These are phyloP conservation scores for Chrysaora quinquecirrha DNA, from an alignment of 30 jellyfish, hydroid and myxozoan genomes.

Conservation along the genomic window DNA sequence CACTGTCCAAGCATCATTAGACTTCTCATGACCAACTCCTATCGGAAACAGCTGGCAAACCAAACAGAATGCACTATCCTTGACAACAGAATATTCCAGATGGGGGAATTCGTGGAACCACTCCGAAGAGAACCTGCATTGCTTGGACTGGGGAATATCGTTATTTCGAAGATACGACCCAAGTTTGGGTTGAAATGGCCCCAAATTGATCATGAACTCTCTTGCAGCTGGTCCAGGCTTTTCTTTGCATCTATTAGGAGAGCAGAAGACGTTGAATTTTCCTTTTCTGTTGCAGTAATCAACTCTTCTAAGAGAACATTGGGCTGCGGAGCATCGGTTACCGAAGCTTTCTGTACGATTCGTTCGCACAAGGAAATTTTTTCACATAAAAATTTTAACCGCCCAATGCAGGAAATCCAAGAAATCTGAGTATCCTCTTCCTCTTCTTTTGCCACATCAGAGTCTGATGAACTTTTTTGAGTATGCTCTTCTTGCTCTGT, in stretches of 20 bases:
- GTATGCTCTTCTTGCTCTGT: background rate
- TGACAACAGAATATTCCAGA: too few relatives aligned
- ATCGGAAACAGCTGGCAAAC: slow-evolving; percentile 59
- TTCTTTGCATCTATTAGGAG: slow-evolving; percentile 22
- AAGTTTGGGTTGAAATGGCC: slow-evolving; percentile 59
- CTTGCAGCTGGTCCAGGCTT: slow-evolving; percentile 11
- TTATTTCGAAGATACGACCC: slow-evolving; percentile 60
- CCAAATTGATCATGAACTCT: slow-evolving; percentile 37
- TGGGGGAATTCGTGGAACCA: slow-evolving; percentile 67
- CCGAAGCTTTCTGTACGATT: slow-evolving; percentile 15
- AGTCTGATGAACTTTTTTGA: background rate
- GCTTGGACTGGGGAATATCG: slow-evolving; percentile 62
- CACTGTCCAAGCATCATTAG: slow-evolving; percentile 64
- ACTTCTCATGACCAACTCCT: slow-evolving; percentile 62
- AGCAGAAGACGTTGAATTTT: slow-evolving; percentile 11
- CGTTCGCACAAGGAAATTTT: slow-evolving; percentile 31
- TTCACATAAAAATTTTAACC: slow-evolving; percentile 7
- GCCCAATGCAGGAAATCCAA: slow-evolving; percentile 12
- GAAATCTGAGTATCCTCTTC: slow-evolving; percentile 12
- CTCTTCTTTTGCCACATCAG: background rate
- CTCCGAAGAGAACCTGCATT: slow-evolving; percentile 58
- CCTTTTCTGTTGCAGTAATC: slow-evolving; percentile 19
- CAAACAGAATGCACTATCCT: slow-evolving; percentile 58
- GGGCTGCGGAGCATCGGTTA: slow-evolving; percentile 38
- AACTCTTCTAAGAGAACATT: slow-evolving; percentile 18